Percentiles rank a stretch among this genome's conserved stretches.
These are phyloP conservation scores for Drosophila putrida DNA, from an alignment of 2,888 invertebrate genomes.

Conservation along the genomic window DNA sequence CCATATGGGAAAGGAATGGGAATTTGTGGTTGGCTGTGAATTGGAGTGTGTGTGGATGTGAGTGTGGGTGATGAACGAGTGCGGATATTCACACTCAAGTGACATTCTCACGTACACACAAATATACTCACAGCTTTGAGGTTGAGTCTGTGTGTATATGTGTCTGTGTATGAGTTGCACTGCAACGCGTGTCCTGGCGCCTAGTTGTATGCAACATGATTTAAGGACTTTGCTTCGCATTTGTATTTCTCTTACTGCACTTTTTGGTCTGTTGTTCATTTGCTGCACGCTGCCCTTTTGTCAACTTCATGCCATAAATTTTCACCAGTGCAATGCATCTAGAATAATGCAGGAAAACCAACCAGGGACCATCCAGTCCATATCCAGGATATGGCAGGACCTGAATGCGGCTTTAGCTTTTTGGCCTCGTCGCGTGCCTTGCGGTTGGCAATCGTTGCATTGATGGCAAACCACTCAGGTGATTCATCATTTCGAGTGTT, in stretches of 20 bases:
- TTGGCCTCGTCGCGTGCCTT: slow-evolving; percentile 58
- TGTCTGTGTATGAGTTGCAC: slow-evolving; percentile 47
- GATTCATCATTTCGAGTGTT: slow-evolving; percentile 84
- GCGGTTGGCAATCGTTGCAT: slow-evolving; percentile 76
- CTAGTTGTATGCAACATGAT: slow-evolving; percentile 78
- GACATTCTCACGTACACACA: slow-evolving; percentile 52
- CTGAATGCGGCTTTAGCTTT: slow-evolving; percentile 7
- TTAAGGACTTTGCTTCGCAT: slow-evolving; percentile 59
- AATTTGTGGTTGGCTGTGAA: slow-evolving; percentile 36
- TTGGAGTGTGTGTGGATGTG: slow-evolving; percentile 26
- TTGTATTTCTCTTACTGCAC: slow-evolving; percentile 63
- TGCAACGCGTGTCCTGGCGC: slow-evolving; percentile 59
- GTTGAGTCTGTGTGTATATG: neutral
- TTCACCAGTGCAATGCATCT: slow-evolving; percentile 45
- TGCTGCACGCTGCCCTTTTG: slow-evolving; percentile 49
- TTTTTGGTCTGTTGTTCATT: slow-evolving; percentile 69
- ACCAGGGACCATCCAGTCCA: too few species aligned
- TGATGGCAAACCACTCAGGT: slow-evolving; percentile 74
- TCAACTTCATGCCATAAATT: slow-evolving; percentile 54
- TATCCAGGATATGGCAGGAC: slow-evolving; percentile 10
- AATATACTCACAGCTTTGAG: slow-evolving; percentile 15
- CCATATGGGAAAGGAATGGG: slow-evolving; percentile 12
- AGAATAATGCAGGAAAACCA: slow-evolving; percentile 23
- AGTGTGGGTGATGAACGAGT: slow-evolving; percentile 67
- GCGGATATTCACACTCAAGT: slow-evolving; percentile 77